Percentiles rank a stretch among this genome's conserved stretches.
phyloP scores from a whole-genome alignment of 2,113 vertebrate genomes.

The Nannobrachium achirus region DNA sequence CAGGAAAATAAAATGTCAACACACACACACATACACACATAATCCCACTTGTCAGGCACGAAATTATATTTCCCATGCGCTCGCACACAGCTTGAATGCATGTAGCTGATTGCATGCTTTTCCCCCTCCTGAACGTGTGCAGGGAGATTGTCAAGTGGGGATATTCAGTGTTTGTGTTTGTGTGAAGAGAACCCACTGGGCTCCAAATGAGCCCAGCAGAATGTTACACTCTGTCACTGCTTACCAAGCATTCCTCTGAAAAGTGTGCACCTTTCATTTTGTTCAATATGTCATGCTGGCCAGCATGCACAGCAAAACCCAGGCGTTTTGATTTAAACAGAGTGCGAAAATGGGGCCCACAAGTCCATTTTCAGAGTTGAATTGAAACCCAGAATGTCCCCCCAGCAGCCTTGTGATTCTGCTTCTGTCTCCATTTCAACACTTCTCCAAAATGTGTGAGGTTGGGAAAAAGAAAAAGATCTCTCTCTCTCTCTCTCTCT shows the following conservation, averaged over 20 bases:
- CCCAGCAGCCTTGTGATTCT: background rate
- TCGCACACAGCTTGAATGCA: background rate
- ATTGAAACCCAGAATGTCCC: background rate
- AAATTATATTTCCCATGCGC: background rate
- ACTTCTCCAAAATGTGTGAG: too few species aligned
- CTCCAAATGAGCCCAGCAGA: background rate
- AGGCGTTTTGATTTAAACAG: too few species aligned
- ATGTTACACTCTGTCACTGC: background rate
- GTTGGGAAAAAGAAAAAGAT: background rate
- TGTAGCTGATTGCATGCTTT: background rate
- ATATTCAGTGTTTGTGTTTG: background rate
- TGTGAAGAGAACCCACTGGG: background rate
- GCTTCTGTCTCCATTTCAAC: too few species aligned
- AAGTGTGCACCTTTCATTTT: background rate
- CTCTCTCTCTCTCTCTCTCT: slow-evolving; percentile 1
- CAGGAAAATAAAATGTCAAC: background rate
- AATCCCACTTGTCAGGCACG: background rate
- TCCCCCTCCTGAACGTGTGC: background rate
- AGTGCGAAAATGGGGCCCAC: too few species aligned
- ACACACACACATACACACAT: background rate
- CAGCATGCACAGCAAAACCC: background rate
- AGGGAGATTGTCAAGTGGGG: background rate
- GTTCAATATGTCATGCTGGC: background rate
- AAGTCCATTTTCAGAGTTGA: too few species aligned
- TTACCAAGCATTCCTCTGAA: background rate